A percentile compares a stretch with the other conserved stretches of the same genome.
Evolutionary conservation across 2,113 vertebrate species (phyloP).

Genomic region (Corynorhinus townsendii): DNA sequence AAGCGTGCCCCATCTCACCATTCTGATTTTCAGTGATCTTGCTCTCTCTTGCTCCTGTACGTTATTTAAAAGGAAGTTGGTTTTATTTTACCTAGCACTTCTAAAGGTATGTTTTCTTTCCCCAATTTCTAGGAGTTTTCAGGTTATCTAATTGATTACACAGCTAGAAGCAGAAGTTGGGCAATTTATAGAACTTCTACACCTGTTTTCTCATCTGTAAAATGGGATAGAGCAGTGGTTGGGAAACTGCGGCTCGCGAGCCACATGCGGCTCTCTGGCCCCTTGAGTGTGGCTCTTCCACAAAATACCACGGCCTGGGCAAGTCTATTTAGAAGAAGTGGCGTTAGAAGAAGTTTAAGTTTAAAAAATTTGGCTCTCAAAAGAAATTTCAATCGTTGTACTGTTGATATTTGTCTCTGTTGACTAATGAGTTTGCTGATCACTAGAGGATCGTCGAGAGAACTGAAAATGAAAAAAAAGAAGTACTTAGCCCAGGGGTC

Average conservation of each 20-base stretch:
- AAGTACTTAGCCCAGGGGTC: no score
- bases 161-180: background rate
- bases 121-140: background rate
- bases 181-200: background rate
- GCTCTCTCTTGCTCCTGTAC: background rate
- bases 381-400: no score
- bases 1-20: background rate
- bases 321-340: no score
- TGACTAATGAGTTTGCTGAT: no score
- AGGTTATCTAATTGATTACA: background rate
- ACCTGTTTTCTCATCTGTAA: background rate
- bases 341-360: no score
- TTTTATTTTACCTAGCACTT: background rate
- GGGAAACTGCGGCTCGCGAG: no score
- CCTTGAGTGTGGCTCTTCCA: no score
- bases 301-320: no score
- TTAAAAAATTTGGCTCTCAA: no score
- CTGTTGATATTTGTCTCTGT: no score
- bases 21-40: background rate
- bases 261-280: no score
- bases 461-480: slow-evolving; percentile 2
- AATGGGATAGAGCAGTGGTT: background rate
- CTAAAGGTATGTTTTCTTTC: background rate
- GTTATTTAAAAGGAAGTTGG: background rate
- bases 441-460: background rate